These are phyloP conservation scores for Sepiola atlantica DNA, from an alignment of 2,888 invertebrate genomes.

Conservation along the genomic window DNA sequence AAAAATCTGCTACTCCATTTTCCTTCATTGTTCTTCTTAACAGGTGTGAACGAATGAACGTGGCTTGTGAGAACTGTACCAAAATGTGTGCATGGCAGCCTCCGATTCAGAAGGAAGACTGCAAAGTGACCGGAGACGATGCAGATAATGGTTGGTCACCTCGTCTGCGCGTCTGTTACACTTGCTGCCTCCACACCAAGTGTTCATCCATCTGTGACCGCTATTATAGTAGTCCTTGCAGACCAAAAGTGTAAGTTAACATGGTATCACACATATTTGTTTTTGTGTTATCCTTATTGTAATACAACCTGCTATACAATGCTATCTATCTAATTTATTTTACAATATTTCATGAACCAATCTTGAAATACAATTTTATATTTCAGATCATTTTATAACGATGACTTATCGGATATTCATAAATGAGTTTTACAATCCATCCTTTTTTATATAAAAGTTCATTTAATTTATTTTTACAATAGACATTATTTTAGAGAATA, in stretches of 20 bases:
- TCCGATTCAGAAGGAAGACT: constrained; percentile 58
- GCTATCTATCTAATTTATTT: not conserved
- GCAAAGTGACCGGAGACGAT: constrained; percentile 67
- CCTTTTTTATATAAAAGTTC: too few species aligned
- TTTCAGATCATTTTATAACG: not conserved
- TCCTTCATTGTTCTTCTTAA: not conserved
- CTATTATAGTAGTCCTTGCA: constrained; percentile 66
- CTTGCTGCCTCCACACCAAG: constrained; percentile 68
- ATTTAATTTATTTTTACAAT: too few species aligned
- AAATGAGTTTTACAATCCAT: not conserved
- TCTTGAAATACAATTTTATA: not conserved
- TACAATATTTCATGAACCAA: not conserved
- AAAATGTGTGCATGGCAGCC: constrained; percentile 61
- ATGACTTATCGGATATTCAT: not conserved
- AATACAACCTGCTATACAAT: not conserved
- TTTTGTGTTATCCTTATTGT: not conserved
- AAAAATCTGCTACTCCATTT: not conserved
- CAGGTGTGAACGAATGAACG: constrained; percentile 62
- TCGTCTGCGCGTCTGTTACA: constrained; percentile 68
- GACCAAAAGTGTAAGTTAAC: constrained; percentile 65
- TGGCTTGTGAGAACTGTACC: constrained; percentile 64
- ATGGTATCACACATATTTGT: not conserved
- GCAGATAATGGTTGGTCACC: constrained; percentile 70
- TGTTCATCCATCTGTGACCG: constrained; percentile 67
- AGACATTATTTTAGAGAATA: too few species aligned